Evolutionary conservation across 1,140 invertebrate genomes (phyloP), one percentile per base, ranked within the genome.

Genomic region (Trichomalopsis sarcophagae): DNA sequence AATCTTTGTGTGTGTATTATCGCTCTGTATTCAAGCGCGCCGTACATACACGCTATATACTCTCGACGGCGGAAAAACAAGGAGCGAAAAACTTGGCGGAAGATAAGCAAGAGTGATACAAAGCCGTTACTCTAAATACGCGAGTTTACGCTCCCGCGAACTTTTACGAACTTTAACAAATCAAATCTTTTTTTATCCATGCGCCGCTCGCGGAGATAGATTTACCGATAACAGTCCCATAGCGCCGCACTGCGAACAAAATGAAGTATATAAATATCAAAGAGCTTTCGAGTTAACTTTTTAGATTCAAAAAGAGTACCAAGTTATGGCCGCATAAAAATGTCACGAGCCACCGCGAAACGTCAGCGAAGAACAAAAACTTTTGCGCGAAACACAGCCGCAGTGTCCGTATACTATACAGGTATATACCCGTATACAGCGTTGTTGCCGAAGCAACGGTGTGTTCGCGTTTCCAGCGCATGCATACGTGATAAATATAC

Each of bases 281-380:
- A 74, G 27, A 40, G 73, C 33, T 74, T 74, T 21, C 36, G 17
- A 62, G 55, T n/a, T 62, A 62, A 62, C 55, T 62, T 74, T 74
- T 74, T 74, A 33, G 33, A 74, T 74, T 74, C 33, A 21, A 68
- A 36, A 68, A 33, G 50, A 21, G 3, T 10, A 17, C 27, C 17
- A 44, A 78, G 23, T 30, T 78, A 78, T 27, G 30, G 13, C 13
- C 30, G 27, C 76, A 68, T 79, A 79, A 79, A 79, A 79, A 79
- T 68, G 55, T 79, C 55, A 66, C 55, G 2, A 14, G n/a, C 55
- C 33, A 66, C n/a, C 77, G 33, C n/a, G 55, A 79, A 79, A 79
- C 55, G 30, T 66, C 77, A 79, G 44, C 14, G 55, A 79, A 78
- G 50, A 78, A 68, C 36, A 79, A 79, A 79, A 79, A 66, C 27